Evolutionary conservation across 2,113 vertebrate species (phyloP).

Genomic region (Hoplias malabaricus): DNA sequence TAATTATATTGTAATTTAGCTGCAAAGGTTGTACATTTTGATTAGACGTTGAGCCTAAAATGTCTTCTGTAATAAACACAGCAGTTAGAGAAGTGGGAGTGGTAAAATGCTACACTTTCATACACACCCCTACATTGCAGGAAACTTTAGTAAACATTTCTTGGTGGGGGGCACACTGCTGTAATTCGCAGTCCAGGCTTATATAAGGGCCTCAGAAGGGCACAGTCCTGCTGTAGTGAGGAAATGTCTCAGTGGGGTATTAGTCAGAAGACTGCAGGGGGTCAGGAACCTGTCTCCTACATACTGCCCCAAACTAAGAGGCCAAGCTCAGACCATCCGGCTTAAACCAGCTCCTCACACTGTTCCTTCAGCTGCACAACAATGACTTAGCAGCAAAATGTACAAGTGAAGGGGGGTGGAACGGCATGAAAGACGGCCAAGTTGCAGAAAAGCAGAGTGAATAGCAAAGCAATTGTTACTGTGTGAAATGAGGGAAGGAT

Average conservation of each 20-base stretch:
- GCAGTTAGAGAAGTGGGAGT: neutral
- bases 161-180: slow-evolving; percentile 8
- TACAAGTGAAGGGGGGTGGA: neutral
- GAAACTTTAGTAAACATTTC: neutral
- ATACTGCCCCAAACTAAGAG: slow-evolving; percentile 48
- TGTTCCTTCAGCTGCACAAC: neutral
- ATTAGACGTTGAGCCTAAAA: no score
- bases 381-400: slow-evolving; percentile 10
- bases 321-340: slow-evolving; percentile 39
- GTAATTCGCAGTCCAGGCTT: slow-evolving; percentile 55
- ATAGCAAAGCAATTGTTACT: neutral
- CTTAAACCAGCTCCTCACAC: neutral
- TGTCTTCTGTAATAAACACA: neutral
- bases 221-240: slow-evolving; percentile 57
- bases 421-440: neutral
- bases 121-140: neutral
- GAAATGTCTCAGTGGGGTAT: slow-evolving; percentile 63
- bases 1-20: neutral
- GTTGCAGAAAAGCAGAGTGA: neutral
- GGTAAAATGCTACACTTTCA: neutral
- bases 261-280: slow-evolving; percentile 59
- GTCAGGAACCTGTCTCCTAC: slow-evolving; percentile 61
- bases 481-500: no score
- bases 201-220: slow-evolving; percentile 67
- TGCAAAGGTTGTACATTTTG: neutral